These are phyloP conservation scores for Lonchura striata DNA, from an alignment of 2,113 vertebrate genomes.

Conservation along the genomic window DNA sequence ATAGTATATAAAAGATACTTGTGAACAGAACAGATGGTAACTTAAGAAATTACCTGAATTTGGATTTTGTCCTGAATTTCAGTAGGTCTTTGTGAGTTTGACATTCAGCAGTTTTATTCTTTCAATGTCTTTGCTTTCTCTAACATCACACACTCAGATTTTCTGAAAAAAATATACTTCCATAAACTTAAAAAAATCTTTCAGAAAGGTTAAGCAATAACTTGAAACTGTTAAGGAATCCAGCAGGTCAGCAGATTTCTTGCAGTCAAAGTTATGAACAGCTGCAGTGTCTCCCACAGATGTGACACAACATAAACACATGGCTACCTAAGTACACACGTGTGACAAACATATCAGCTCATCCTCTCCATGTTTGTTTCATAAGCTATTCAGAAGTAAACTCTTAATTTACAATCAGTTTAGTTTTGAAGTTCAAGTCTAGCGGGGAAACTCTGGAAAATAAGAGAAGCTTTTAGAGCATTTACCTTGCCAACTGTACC, in stretches of 20 bases:
- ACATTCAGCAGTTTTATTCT: conserved; percentile 16
- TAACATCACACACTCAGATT: neutral
- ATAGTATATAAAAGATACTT: conserved; percentile 48
- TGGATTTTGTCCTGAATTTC: conserved; percentile 35
- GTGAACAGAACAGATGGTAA: conserved; percentile 48
- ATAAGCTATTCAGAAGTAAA: neutral
- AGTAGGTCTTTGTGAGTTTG: neutral
- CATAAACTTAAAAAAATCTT: neutral
- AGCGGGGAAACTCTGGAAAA: neutral
- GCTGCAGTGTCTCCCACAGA: neutral
- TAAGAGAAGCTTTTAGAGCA: neutral
- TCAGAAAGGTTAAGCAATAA: neutral
- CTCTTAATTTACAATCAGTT: neutral
- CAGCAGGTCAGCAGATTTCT: conserved; percentile 6
- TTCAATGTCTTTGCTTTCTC: neutral
- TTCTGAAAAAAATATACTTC: neutral
- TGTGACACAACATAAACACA: neutral
- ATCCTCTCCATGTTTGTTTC: neutral
- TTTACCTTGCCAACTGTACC: neutral
- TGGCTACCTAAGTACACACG: neutral
- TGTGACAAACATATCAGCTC: neutral
- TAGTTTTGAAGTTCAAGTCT: neutral
- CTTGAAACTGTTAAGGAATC: neutral
- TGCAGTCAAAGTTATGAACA: neutral
- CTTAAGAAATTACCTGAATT: conserved; percentile 54